Evolutionary conservation across 2,797 vertebrate genomes (phyloP).

Genomic region (Acipenser ruthenus): DNA sequence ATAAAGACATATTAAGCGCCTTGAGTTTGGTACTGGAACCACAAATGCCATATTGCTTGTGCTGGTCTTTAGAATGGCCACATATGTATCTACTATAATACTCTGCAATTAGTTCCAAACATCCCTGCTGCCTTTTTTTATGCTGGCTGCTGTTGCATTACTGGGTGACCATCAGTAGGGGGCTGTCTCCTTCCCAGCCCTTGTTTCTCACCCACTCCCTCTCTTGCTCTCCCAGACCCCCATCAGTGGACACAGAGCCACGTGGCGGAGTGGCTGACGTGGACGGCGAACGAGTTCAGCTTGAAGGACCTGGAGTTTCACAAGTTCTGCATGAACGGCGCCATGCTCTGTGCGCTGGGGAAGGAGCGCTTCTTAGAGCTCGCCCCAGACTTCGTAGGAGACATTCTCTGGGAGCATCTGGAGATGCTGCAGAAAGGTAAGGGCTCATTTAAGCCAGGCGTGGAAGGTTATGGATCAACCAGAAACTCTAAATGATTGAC

Average conservation of each 20-base stretch:
- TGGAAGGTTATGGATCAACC: accelerated
- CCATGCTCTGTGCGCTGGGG: slow-evolving; percentile 83
- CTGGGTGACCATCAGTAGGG: slow-evolving; percentile 9
- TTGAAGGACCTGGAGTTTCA: slow-evolving; percentile 94
- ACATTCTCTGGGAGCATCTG: slow-evolving; percentile 97
- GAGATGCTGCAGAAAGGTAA: slow-evolving; percentile 97
- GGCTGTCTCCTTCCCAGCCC: background rate
- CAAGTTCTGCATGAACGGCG: slow-evolving; percentile 91
- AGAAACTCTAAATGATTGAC: accelerated
- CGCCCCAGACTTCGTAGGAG: slow-evolving; percentile 94
- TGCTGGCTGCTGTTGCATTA: background rate
- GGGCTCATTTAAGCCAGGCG: background rate
- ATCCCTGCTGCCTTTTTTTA: background rate
- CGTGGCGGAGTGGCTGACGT: slow-evolving; percentile 89
- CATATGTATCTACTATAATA: no score
- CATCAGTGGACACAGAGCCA: slow-evolving; percentile 91
- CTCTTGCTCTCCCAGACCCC: slow-evolving; percentile 63
- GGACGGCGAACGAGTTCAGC: slow-evolving; percentile 96
- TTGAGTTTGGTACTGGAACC: no score
- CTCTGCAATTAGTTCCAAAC: background rate
- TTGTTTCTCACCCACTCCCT: background rate
- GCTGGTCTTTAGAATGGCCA: no score
- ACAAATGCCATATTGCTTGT: no score
- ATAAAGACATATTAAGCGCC: no score
- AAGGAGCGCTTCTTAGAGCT: slow-evolving; percentile 95